Evolutionary conservation across 2,113 vertebrate species (phyloP).

Genomic region (Emberiza fucata): DNA sequence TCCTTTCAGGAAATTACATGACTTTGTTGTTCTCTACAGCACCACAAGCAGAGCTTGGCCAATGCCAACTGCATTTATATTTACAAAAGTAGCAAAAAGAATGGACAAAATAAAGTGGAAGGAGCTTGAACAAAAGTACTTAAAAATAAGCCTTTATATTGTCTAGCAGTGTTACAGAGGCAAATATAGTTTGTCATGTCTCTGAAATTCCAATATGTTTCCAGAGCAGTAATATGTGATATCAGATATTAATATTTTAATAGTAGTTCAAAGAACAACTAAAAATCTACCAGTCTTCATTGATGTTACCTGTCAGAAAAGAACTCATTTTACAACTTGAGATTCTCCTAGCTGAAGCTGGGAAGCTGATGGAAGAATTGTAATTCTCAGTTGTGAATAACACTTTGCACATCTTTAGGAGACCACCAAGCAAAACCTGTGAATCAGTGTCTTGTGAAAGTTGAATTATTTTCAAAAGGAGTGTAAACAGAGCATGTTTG

Average conservation of each 20-base stretch:
- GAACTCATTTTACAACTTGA: background rate
- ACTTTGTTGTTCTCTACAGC: background rate
- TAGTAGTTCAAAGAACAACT: background rate
- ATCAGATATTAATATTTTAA: background rate
- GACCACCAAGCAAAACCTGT: background rate
- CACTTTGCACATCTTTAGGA: background rate
- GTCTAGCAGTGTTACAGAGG: background rate
- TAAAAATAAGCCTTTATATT: background rate
- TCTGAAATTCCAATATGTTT: background rate
- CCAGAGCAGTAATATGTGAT: background rate
- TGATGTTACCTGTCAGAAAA: background rate
- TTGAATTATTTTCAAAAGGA: background rate
- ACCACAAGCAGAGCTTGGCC: background rate
- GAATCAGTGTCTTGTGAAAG: background rate
- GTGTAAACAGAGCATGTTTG: background rate
- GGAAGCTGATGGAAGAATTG: background rate
- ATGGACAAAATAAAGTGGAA: background rate
- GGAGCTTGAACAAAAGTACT: background rate
- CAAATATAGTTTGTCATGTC: background rate
- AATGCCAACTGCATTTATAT: background rate
- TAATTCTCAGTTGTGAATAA: background rate
- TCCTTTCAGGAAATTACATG: background rate
- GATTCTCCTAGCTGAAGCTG: background rate
- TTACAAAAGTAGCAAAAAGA: background rate
- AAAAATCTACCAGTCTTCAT: background rate